These are phyloP conservation scores for Bedellia somnulentella DNA, from an alignment of 2,888 invertebrate species.

Conservation along the genomic window DNA sequence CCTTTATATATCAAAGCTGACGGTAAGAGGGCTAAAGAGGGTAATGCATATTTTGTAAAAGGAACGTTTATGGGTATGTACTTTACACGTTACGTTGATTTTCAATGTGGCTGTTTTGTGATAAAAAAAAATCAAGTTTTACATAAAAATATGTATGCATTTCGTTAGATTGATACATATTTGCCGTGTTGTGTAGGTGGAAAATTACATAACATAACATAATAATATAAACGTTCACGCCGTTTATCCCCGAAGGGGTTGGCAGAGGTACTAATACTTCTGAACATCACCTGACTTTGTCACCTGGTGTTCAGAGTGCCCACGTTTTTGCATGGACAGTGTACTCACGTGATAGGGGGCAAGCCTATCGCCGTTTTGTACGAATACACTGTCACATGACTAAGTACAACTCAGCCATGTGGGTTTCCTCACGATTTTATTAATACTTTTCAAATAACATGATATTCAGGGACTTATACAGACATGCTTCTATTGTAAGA, in stretches of 20 bases:
- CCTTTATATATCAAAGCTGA: slow-evolving; percentile 21
- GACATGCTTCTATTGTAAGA: not conserved
- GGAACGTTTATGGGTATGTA: slow-evolving; percentile 28
- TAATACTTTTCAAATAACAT: not conserved
- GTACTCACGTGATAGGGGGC: too few species aligned
- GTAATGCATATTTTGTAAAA: slow-evolving; percentile 27
- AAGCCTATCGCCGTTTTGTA: too few species aligned
- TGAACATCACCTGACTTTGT: too few species aligned
- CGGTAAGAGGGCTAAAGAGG: slow-evolving; percentile 25
- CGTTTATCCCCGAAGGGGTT: too few species aligned
- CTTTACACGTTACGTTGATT: not conserved
- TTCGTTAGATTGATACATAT: not conserved
- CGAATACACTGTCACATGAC: too few species aligned
- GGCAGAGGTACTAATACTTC: too few species aligned
- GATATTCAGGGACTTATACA: not conserved
- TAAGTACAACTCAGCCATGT: too few species aligned
- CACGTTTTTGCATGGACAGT: too few species aligned
- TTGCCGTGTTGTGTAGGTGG: not conserved
- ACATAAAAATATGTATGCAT: not conserved
- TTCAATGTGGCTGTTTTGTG: not conserved
- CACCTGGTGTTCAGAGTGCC: too few species aligned
- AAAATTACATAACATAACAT: too few species aligned
- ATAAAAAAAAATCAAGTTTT: not conserved
- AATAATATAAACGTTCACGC: too few species aligned
- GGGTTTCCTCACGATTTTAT: too few species aligned